These are phyloP conservation scores for Tryphoninae sp. DNA, from an alignment of 2,888 invertebrate genomes.

Conservation along the genomic window DNA sequence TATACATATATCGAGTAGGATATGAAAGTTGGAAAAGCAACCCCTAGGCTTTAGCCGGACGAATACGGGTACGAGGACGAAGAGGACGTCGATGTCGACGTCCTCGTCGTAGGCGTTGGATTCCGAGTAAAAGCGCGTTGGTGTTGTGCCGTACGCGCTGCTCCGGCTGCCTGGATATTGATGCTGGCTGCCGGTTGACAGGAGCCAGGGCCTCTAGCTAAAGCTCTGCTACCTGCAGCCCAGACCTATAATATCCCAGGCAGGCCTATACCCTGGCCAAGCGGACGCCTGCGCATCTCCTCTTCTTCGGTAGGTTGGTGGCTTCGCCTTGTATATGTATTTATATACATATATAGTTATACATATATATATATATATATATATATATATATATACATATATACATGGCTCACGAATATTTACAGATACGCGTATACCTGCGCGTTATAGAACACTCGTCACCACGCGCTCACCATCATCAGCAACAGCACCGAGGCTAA, in stretches of 20 bases:
- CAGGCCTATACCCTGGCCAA: conserved; percentile 79
- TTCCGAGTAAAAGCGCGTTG: conserved; percentile 32
- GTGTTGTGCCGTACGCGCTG: conserved; percentile 42
- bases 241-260: conserved; percentile 75
- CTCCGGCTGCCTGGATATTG: conserved; percentile 66
- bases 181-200: conserved; percentile 74
- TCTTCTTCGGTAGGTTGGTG: conserved; percentile 18
- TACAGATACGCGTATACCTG: background rate
- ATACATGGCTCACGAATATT: background rate
- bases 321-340: background rate
- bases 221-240: conserved; percentile 75
- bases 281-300: conserved; percentile 73
- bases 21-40: no score
- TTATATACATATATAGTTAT: background rate
- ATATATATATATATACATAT: conserved; percentile 3
- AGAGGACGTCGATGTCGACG: background rate
- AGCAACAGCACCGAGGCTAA: conserved; percentile 38
- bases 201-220: conserved; percentile 70
- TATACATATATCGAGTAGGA: background rate
- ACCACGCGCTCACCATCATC: conserved; percentile 32
- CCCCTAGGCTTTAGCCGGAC: conserved; percentile 15
- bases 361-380: background rate
- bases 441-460: conserved; percentile 1
- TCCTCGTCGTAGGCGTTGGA: conserved; percentile 11
- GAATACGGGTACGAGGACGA: conserved; percentile 23